A percentile compares a stretch with the other conserved stretches of the same genome.
phyloP scores from a whole-genome alignment of 2,888 invertebrate species.

The Sesia bembeciformis region DNA sequence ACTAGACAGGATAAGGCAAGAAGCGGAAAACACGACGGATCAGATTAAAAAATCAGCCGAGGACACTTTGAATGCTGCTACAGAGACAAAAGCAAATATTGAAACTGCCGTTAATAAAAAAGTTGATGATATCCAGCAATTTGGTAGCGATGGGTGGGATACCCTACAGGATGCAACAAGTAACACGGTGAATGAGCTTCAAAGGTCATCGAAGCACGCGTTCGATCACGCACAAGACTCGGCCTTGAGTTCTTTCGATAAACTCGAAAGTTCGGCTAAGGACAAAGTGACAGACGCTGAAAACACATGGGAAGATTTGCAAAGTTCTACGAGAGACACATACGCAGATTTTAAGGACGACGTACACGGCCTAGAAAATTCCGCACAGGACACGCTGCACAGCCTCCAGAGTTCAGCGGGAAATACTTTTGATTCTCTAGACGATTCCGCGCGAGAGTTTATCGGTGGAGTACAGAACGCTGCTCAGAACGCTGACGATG shows the following conservation, averaged over 20 bases:
- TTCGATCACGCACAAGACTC: conserved; percentile 56
- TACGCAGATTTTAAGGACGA: conserved; percentile 57
- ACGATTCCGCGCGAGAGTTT: conserved; percentile 51
- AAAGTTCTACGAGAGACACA: conserved; percentile 59
- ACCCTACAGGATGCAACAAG: conserved; percentile 30
- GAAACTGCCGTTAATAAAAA: conserved; percentile 21
- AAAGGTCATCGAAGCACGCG: conserved; percentile 46
- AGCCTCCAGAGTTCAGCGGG: conserved; percentile 68
- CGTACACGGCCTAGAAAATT: conserved; percentile 49
- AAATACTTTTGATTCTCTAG: conserved; percentile 63
- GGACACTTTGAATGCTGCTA: conserved; percentile 45
- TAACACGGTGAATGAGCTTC: conserved; percentile 30
- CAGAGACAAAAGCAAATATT: conserved; percentile 41
- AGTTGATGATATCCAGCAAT: conserved; percentile 24
- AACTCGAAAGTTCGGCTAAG: conserved; percentile 63
- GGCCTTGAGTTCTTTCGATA: conserved; percentile 64
- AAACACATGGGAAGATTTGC: conserved; percentile 57
- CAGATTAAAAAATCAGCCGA: conserved; percentile 59
- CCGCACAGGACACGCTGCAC: conserved; percentile 58
- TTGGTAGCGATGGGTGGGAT: conserved; percentile 33
- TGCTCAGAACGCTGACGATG: conserved; percentile 29
- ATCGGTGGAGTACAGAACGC: conserved; percentile 33
- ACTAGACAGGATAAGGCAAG: conserved; percentile 54
- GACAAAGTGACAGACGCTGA: conserved; percentile 51
- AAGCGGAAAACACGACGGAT: conserved; percentile 59